A percentile compares a stretch with the other conserved stretches of the same genome.
phyloP scores from a whole-genome alignment of 2,113 vertebrate genomes.

The Poeciliopsis prolifica region DNA sequence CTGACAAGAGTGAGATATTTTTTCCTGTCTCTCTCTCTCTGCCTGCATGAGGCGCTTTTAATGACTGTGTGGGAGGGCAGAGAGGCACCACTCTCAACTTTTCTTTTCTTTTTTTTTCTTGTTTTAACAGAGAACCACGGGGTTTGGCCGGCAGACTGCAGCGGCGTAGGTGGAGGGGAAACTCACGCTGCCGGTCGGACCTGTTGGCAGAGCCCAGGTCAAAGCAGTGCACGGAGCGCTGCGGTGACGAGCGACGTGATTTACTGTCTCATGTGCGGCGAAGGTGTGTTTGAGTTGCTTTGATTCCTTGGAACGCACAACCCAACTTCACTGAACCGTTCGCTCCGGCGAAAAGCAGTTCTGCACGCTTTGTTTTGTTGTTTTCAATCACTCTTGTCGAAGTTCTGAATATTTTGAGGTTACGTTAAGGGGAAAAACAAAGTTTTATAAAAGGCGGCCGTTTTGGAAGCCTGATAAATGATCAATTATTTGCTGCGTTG shows the following conservation, averaged over 20 bases:
- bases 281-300: not conserved
- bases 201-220: constrained; percentile 33
- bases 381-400: too few relatives aligned
- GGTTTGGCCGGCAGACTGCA: constrained; percentile 26
- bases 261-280: constrained; percentile 31
- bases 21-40: constrained; percentile 2
- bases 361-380: too few relatives aligned
- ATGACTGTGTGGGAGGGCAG: constrained; percentile 50
- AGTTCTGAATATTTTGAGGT: too few relatives aligned
- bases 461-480: too few relatives aligned
- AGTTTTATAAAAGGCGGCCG: too few relatives aligned
- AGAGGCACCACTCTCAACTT: constrained; percentile 42
- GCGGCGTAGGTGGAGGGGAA: constrained; percentile 25
- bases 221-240: constrained; percentile 13
- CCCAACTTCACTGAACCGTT: not conserved
- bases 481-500: too few relatives aligned
- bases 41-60: constrained; percentile 45
- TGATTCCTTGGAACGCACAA: not conserved
- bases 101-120: not conserved
- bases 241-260: constrained; percentile 21
- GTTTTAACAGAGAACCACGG: not conserved
- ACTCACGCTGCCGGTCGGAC: constrained; percentile 51
- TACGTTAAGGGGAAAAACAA: too few relatives aligned
- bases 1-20: constrained; percentile 15
- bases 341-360: not conserved